phyloP scores from a whole-genome alignment of 2,797 vertebrate species.

The Sebastes trivittatus region DNA sequence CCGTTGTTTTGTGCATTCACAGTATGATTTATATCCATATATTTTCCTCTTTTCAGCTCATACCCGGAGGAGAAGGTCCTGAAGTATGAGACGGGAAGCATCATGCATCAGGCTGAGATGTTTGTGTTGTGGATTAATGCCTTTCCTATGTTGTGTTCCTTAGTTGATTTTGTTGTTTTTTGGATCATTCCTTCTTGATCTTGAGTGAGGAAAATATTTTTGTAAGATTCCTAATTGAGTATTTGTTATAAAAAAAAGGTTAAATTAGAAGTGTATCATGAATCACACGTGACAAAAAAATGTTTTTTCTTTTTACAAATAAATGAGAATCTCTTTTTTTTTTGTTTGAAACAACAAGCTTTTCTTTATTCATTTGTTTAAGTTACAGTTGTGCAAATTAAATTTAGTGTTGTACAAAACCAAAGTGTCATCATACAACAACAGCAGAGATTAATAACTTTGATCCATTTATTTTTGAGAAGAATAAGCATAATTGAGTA shows the following conservation, averaged over 20 bases:
- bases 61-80: slow-evolving; percentile 97
- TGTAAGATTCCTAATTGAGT: slow-evolving; percentile 27
- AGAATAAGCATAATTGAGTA: background rate
- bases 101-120: background rate
- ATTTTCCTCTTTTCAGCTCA: slow-evolving; percentile 82
- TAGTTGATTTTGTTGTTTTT: slow-evolving; percentile 21
- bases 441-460: background rate
- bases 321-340: slow-evolving; percentile 27
- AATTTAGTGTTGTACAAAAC: slow-evolving; percentile 34
- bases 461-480: background rate
- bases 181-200: background rate
- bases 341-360: background rate
- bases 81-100: slow-evolving; percentile 88
- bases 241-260: slow-evolving; percentile 19
- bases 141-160: slow-evolving; percentile 9
- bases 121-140: slow-evolving; percentile 19
- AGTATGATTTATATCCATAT: fast-evolving
- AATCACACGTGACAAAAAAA: background rate
- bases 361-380: background rate
- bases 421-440: background rate
- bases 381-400: background rate
- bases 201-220: slow-evolving; percentile 45
- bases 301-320: slow-evolving; percentile 66
- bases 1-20: background rate
- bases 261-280: background rate